Conservation (phyloP, 2,888 invertebrate species). For the Pseudococcus viburni region DNA sequence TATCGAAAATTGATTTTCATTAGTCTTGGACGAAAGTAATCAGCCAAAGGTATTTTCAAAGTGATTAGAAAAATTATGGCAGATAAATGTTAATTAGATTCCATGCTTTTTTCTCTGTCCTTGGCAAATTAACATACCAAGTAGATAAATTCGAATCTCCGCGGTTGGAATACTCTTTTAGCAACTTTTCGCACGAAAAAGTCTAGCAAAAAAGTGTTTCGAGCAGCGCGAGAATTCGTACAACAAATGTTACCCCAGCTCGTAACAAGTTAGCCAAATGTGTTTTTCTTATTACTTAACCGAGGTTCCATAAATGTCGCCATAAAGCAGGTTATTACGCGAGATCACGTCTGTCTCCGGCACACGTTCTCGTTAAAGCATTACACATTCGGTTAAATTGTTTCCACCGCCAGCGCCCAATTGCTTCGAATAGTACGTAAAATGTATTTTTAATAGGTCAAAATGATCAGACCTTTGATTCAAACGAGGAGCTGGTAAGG, state of each 20-base stretch:
- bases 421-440: neutral
- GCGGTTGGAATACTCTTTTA: no score
- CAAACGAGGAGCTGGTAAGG: neutral
- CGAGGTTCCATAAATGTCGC: slow-evolving; percentile 25
- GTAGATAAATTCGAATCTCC: no score
- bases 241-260: slow-evolving; percentile 23
- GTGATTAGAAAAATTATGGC: no score
- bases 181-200: no score
- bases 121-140: no score
- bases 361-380: neutral
- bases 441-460: slow-evolving; percentile 8
- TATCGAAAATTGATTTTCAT: neutral
- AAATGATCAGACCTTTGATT: neutral
- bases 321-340: slow-evolving; percentile 10
- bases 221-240: neutral
- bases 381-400: slow-evolving; percentile 4
- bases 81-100: no score
- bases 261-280: slow-evolving; percentile 25
- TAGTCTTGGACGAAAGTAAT: neutral
- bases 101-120: no score
- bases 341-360: neutral
- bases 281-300: slow-evolving; percentile 30
- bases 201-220: no score
- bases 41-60: no score
- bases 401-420: neutral